Percentiles rank a stretch among this genome's conserved stretches.
phyloP scores from a whole-genome alignment of 2,113 vertebrate species.

The Phrynosoma platyrhinos region DNA sequence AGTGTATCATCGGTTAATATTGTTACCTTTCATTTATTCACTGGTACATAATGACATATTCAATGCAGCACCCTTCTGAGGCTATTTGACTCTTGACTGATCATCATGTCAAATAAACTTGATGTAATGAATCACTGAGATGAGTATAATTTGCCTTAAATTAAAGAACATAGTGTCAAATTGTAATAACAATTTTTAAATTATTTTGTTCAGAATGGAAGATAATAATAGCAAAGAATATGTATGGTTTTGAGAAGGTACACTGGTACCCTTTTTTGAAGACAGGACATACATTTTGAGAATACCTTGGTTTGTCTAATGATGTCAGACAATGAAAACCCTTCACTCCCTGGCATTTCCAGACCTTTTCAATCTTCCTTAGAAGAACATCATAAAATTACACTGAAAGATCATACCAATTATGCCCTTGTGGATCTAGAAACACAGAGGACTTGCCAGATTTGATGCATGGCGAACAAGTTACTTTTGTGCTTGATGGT shows the following conservation, averaged over 20 bases:
- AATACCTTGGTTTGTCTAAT: constrained; percentile 22
- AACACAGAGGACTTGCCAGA: background rate
- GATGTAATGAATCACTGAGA: background rate
- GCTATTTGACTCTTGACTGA: background rate
- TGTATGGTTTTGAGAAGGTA: background rate
- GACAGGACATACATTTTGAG: background rate
- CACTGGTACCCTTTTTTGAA: background rate
- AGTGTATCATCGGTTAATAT: background rate
- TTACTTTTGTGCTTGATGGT: background rate
- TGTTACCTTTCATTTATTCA: background rate
- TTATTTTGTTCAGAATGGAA: background rate
- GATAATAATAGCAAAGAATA: background rate
- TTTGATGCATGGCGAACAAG: background rate
- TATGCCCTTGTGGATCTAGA: background rate
- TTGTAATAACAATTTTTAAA: constrained; percentile 4
- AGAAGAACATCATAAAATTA: constrained; percentile 6
- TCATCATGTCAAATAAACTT: constrained; percentile 3
- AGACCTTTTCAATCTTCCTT: background rate
- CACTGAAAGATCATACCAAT: background rate
- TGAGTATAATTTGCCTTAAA: constrained; percentile 9
- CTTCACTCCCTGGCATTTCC: constrained; percentile 10
- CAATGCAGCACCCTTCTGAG: background rate
- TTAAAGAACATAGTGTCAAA: background rate
- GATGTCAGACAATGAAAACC: constrained; percentile 10
- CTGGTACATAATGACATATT: background rate